phyloP scores from a whole-genome alignment of 2,797 vertebrate genomes.

The Gymnodraco acuticeps region DNA sequence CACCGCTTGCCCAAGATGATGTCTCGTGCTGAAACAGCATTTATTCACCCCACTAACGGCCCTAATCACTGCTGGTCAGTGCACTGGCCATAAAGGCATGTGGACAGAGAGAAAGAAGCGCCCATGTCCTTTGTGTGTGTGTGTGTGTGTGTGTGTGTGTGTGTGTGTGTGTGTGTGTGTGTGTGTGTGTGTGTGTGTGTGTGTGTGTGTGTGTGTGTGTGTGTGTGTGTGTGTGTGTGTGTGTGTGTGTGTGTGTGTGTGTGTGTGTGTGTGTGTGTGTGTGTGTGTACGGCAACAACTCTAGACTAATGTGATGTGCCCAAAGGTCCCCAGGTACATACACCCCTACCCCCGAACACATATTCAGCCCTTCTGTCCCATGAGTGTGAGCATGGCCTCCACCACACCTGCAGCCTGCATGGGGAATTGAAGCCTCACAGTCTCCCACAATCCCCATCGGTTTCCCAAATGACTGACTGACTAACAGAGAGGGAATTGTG shows the following conservation, averaged over 20 bases:
- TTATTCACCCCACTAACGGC: conserved; percentile 70
- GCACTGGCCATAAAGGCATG: conserved; percentile 56
- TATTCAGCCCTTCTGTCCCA: conserved; percentile 66
- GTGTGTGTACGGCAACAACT: conserved; percentile 46
- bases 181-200: conserved; percentile 18
- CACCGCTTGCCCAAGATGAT: conserved; percentile 69
- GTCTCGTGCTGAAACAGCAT: conserved; percentile 81
- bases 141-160: conserved; percentile 17
- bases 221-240: conserved; percentile 13
- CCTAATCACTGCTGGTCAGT: conserved; percentile 65
- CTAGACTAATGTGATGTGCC: conserved; percentile 60
- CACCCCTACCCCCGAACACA: conserved; percentile 53
- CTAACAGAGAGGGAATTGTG: conserved; percentile 65
- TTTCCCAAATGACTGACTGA: conserved; percentile 73
- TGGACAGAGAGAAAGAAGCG: conserved; percentile 29
- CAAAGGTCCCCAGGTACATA: conserved; percentile 73
- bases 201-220: conserved; percentile 21
- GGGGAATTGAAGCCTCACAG: conserved; percentile 77
- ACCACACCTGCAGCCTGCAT: conserved; percentile 86
- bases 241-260: conserved; percentile 23
- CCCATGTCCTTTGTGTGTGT: conserved; percentile 6
- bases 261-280: conserved; percentile 14
- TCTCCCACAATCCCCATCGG: conserved; percentile 72
- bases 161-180: conserved; percentile 10
- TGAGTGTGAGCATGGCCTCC: conserved; percentile 73